phyloP scores from a whole-genome alignment of 2,113 vertebrate species.

The Tonatia bakeri region DNA sequence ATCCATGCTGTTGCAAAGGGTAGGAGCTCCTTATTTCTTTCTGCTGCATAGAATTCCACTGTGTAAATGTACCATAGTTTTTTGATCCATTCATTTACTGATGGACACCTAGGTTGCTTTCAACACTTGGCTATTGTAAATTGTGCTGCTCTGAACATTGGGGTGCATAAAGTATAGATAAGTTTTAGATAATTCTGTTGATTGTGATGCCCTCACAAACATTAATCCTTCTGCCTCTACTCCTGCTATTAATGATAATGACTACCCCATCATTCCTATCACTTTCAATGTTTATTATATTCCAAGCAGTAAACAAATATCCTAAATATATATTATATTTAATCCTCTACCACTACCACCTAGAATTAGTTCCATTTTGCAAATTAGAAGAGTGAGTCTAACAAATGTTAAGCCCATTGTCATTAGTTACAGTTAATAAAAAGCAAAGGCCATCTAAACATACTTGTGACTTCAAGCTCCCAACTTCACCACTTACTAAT shows the following conservation, averaged over 20 bases:
- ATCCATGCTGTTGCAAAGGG: no score
- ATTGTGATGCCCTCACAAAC: background rate
- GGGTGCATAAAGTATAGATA: background rate
- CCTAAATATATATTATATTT: background rate
- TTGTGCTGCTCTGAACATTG: no score
- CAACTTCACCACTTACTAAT: background rate
- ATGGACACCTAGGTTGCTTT: no score
- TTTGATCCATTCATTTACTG: no score
- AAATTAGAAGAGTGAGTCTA: background rate
- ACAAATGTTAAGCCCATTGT: background rate
- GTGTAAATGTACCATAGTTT: no score
- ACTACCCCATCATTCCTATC: background rate
- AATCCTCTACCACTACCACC: background rate
- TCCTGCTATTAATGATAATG: background rate
- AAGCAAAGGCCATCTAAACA: background rate
- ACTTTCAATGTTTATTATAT: background rate
- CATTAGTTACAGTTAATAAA: background rate
- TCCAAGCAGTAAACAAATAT: background rate
- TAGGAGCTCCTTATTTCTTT: no score
- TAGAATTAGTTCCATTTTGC: background rate
- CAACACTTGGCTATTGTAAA: no score
- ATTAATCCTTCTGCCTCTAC: background rate
- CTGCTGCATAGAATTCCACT: no score
- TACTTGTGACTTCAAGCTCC: background rate
- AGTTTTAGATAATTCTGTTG: conserved; percentile 19